Evolutionary conservation across 2,797 vertebrate genomes (phyloP).

Genomic region (Tenualosa thibaudeaui): DNA sequence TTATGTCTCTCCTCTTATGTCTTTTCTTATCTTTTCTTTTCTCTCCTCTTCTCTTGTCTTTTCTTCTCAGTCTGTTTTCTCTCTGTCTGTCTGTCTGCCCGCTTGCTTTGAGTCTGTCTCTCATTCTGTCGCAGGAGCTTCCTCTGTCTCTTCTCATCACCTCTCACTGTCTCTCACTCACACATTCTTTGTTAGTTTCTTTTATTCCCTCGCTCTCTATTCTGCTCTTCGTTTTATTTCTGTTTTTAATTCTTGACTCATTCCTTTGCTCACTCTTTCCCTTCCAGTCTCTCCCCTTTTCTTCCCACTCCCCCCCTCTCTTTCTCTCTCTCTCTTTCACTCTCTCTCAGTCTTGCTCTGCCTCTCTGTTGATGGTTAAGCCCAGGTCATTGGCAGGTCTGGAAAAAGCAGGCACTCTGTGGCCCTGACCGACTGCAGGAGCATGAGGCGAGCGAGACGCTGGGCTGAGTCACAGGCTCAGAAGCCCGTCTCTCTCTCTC

Average conservation of each 20-base stretch:
- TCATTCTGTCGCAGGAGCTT: too few relatives aligned
- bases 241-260: too few relatives aligned
- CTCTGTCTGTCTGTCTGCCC: too few relatives aligned
- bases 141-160: too few relatives aligned
- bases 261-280: not conserved
- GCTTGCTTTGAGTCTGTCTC: too few relatives aligned
- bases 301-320: not conserved
- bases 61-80: not conserved
- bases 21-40: not conserved
- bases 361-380: not conserved
- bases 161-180: too few relatives aligned
- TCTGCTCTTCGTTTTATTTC: too few relatives aligned
- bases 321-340: not conserved
- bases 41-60: not conserved
- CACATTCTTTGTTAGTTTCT: too few relatives aligned
- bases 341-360: not conserved
- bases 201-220: too few relatives aligned
- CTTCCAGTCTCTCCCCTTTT: not conserved
- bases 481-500: not conserved
- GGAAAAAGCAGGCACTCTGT: conserved; percentile 5
- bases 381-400: not conserved
- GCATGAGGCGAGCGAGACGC: not conserved
- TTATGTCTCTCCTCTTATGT: not conserved
- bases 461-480: not conserved
- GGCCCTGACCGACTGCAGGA: not conserved